Evolutionary conservation across 1,140 invertebrate species (phyloP).

Genomic region (Thrips palmi): DNA sequence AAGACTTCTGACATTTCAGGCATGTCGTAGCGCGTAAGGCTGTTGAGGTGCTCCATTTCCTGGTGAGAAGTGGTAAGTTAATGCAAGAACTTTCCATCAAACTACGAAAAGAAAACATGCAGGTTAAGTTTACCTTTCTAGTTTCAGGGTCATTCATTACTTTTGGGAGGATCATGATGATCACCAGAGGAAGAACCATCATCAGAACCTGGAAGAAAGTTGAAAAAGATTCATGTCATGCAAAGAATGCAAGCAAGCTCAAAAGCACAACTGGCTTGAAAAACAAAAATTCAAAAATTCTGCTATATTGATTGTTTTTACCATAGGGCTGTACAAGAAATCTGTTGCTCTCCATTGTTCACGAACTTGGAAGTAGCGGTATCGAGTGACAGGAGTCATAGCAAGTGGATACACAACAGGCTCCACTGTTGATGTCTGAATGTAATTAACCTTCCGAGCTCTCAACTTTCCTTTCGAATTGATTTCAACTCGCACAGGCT

Average conservation of each 20-base stretch:
- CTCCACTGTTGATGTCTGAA: constrained; percentile 73
- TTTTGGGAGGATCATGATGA: constrained; percentile 87
- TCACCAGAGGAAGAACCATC: constrained; percentile 82
- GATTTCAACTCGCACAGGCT: constrained; percentile 84
- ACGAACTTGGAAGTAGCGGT: constrained; percentile 81
- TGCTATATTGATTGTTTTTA: constrained; percentile 17
- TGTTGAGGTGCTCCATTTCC: constrained; percentile 79
- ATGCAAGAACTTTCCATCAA: background rate
- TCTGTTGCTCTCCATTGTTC: constrained; percentile 93
- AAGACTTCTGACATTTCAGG: constrained; percentile 84
- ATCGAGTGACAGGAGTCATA: constrained; percentile 61
- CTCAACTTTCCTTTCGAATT: constrained; percentile 92
- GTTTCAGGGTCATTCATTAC: constrained; percentile 95
- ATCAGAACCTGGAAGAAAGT: constrained; percentile 50
- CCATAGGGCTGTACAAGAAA: constrained; percentile 92
- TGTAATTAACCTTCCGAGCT: constrained; percentile 84
- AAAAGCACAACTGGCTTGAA: background rate
- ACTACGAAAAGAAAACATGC: background rate
- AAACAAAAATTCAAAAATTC: background rate
- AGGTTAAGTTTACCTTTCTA: constrained; percentile 37
- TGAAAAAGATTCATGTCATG: constrained; percentile 8
- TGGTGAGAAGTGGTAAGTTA: constrained; percentile 19
- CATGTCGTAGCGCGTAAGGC: constrained; percentile 65
- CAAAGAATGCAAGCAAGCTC: background rate
- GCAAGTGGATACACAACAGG: constrained; percentile 83